These are phyloP conservation scores for Rhopalosiphum nymphaeae DNA, from an alignment of 2,888 invertebrate species.

Conservation along the genomic window DNA sequence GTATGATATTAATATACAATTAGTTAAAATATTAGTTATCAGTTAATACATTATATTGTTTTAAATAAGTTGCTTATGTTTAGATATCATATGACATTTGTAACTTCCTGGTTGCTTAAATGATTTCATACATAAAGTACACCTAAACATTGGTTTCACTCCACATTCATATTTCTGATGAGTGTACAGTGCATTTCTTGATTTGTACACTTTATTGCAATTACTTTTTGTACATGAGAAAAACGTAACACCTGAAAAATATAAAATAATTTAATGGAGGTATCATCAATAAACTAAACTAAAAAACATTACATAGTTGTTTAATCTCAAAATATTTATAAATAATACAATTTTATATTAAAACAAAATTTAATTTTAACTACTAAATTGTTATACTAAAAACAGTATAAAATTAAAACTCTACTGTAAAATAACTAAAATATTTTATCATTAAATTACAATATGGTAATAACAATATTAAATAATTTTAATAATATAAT, in stretches of 20 bases:
- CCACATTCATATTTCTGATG: constrained; percentile 69
- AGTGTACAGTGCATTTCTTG: constrained; percentile 51
- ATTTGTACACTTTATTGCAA: constrained; percentile 50
- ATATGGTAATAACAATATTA: not conserved
- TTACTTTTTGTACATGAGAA: constrained; percentile 56
- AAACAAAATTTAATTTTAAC: not conserved
- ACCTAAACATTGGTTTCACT: constrained; percentile 71
- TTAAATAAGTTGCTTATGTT: constrained; percentile 34
- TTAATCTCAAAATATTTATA: not conserved
- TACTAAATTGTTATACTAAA: not conserved
- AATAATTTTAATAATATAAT: not conserved
- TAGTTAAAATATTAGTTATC: not conserved
- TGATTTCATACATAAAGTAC: constrained; percentile 71
- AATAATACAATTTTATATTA: not conserved
- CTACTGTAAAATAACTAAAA: not conserved
- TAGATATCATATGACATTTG: constrained; percentile 66
- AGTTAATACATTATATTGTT: not conserved
- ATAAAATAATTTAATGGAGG: constrained; percentile 3
- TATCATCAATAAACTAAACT: not conserved
- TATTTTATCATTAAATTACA: not conserved
- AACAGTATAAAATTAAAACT: not conserved
- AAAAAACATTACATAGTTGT: not conserved
- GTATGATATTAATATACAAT: not conserved
- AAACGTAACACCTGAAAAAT: constrained; percentile 19
- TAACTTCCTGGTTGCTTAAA: constrained; percentile 69